Percentiles rank a stretch among this genome's conserved stretches.
Conservation (phyloP, 2,888 invertebrate species). For the Platycheirus albimanus region DNA sequence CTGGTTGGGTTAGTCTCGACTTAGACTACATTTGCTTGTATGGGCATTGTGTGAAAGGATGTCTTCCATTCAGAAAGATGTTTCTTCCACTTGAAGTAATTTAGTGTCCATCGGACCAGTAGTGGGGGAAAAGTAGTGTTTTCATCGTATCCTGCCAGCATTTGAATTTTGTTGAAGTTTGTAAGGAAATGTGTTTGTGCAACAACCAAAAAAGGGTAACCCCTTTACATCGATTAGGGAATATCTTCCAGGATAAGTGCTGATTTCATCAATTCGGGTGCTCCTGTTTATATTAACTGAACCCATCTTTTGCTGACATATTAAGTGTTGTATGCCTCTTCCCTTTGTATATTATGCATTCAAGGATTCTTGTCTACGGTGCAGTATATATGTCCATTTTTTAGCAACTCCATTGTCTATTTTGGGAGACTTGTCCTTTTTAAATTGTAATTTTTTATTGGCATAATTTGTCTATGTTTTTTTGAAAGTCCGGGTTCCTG, state of each 20-base stretch:
- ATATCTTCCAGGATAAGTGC: constrained; percentile 47
- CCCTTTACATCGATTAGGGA: constrained; percentile 14
- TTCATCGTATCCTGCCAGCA: constrained; percentile 69
- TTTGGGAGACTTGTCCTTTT: constrained; percentile 49
- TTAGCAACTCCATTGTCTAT: constrained; percentile 65
- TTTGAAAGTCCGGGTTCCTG: constrained; percentile 34
- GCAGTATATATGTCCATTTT: constrained; percentile 57
- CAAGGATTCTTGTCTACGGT: constrained; percentile 48
- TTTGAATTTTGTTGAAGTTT: constrained; percentile 53
- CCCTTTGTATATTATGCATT: constrained; percentile 44
- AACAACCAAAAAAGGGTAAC: constrained; percentile 21
- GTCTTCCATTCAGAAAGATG: constrained; percentile 29
- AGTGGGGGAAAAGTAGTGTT: constrained; percentile 11
- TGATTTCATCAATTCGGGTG: constrained; percentile 71
- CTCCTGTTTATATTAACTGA: constrained; percentile 48
- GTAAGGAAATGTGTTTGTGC: constrained; percentile 20
- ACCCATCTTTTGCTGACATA: constrained; percentile 30
- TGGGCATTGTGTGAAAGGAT: constrained; percentile 20
- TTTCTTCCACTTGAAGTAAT: constrained; percentile 61
- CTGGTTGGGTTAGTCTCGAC: constrained; percentile 7
- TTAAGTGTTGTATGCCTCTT: not conserved
- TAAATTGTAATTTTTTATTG: constrained; percentile 71
- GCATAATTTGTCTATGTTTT: constrained; percentile 65
- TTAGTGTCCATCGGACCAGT: constrained; percentile 50
- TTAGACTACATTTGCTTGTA: not conserved